phyloP scores from a whole-genome alignment of 2,888 invertebrate genomes.

The Entomobrya multifasciata region DNA sequence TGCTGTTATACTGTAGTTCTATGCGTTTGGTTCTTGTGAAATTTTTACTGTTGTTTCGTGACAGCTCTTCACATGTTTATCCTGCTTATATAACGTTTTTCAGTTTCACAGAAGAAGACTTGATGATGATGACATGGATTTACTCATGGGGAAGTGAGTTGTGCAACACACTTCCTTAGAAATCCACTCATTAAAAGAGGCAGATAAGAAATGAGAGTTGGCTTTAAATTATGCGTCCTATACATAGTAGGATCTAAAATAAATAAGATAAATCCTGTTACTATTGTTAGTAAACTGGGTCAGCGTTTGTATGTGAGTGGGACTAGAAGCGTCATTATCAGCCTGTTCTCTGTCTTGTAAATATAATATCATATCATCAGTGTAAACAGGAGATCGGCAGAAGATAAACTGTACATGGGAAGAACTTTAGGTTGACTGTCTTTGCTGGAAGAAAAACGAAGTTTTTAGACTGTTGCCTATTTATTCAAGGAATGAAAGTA shows the following conservation, averaged over 20 bases:
- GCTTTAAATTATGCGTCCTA: background rate
- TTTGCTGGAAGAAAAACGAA: background rate
- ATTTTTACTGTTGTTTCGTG: too few relatives aligned
- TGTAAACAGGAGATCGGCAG: too few relatives aligned
- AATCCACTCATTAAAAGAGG: conserved; percentile 30
- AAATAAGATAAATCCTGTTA: too few relatives aligned
- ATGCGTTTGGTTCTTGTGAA: too few relatives aligned
- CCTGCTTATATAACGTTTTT: too few relatives aligned
- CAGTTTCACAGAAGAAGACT: too few relatives aligned
- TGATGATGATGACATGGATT: conserved; percentile 21
- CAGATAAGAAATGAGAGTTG: background rate
- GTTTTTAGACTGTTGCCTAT: background rate
- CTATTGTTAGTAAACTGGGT: conserved; percentile 16
- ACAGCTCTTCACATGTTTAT: too few relatives aligned
- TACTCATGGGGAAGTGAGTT: background rate
- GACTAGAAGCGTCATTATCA: background rate
- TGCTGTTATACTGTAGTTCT: too few relatives aligned
- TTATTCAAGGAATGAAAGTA: background rate
- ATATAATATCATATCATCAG: background rate
- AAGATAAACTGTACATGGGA: background rate
- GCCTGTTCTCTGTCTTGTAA: background rate
- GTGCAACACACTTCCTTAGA: background rate
- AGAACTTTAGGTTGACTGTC: background rate
- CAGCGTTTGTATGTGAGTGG: background rate
- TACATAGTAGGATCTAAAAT: conserved; percentile 1